Evolutionary conservation across 2,797 vertebrate species (phyloP).

Genomic region (Microctenopoma lineatum): DNA sequence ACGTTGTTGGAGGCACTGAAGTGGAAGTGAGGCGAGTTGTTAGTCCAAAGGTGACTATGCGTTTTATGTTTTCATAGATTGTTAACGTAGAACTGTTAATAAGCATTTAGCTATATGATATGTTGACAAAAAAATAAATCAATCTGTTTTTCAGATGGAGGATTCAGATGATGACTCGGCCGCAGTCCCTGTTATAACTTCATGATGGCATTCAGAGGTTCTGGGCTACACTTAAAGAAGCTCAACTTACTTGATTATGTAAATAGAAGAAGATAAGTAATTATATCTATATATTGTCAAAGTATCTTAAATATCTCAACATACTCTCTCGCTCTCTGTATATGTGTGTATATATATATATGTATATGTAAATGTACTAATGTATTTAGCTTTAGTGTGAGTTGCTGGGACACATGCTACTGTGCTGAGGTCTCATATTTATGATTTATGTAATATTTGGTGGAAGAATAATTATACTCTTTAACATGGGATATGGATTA

Average conservation of each 20-base stretch:
- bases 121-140: not conserved
- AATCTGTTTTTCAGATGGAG: slow-evolving; percentile 38
- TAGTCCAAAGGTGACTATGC: slow-evolving; percentile 60
- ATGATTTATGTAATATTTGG: too few relatives aligned
- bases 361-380: too few relatives aligned
- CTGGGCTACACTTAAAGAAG: slow-evolving; percentile 65
- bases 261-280: too few relatives aligned
- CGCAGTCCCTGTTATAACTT: accelerated
- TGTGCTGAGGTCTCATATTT: not conserved
- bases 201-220: slow-evolving; percentile 42
- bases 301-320: too few relatives aligned
- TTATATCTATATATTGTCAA: too few relatives aligned
- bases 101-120: not conserved
- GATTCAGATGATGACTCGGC: not conserved
- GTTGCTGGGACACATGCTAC: not conserved
- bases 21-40: slow-evolving; percentile 60
- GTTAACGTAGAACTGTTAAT: not conserved
- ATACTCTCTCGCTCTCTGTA: too few relatives aligned
- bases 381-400: not conserved
- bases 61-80: not conserved
- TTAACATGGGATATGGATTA: too few relatives aligned
- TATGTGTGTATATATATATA: too few relatives aligned
- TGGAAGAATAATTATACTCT: not conserved
- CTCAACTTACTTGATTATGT: too few relatives aligned
- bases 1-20: slow-evolving; percentile 61